These are phyloP conservation scores for Antheraea assamensis DNA, from an alignment of 2,888 invertebrate species.

Conservation along the genomic window DNA sequence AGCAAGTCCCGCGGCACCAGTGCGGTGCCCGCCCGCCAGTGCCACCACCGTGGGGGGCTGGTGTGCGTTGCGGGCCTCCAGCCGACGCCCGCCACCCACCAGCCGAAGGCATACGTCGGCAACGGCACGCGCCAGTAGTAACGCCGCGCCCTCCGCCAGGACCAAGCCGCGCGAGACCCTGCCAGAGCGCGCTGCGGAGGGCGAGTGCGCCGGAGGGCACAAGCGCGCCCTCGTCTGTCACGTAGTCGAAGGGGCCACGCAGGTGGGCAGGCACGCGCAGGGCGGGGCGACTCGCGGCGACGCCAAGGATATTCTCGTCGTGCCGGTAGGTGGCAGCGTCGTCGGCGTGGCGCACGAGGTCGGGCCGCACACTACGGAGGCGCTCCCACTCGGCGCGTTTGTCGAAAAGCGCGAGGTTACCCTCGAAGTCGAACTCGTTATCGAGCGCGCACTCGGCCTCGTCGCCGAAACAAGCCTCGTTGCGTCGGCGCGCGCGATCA, in stretches of 20 bases:
- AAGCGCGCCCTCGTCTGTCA: conserved; percentile 90
- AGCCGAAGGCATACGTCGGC: conserved; percentile 90
- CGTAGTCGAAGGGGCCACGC: conserved; percentile 83
- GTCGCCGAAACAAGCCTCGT: conserved; percentile 91
- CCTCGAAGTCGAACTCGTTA: conserved; percentile 97
- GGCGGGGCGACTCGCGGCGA: conserved; percentile 47
- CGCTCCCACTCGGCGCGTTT: conserved; percentile 81
- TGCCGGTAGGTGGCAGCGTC: conserved; percentile 84
- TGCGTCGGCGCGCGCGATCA: conserved; percentile 79
- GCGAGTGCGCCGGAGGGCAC: conserved; percentile 88
- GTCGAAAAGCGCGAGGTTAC: conserved; percentile 95
- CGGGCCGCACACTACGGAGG: conserved; percentile 61
- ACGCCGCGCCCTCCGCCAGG: conserved; percentile 79
- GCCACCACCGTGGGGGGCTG: conserved; percentile 92
- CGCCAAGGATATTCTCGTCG: conserved; percentile 90
- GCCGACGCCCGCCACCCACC: conserved; percentile 91
- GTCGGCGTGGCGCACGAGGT: conserved; percentile 67
- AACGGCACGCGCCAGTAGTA: conserved; percentile 91
- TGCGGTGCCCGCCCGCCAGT: conserved; percentile 86
- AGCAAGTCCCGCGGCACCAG: conserved; percentile 82
- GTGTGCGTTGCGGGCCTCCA: conserved; percentile 93
- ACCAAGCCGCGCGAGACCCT: conserved; percentile 85
- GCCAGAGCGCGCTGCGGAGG: conserved; percentile 86
- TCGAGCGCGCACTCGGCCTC: conserved; percentile 84
- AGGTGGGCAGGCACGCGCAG: conserved; percentile 86